Evolutionary conservation across 2,113 vertebrate genomes (phyloP).

Genomic region (Crocuta crocuta): DNA sequence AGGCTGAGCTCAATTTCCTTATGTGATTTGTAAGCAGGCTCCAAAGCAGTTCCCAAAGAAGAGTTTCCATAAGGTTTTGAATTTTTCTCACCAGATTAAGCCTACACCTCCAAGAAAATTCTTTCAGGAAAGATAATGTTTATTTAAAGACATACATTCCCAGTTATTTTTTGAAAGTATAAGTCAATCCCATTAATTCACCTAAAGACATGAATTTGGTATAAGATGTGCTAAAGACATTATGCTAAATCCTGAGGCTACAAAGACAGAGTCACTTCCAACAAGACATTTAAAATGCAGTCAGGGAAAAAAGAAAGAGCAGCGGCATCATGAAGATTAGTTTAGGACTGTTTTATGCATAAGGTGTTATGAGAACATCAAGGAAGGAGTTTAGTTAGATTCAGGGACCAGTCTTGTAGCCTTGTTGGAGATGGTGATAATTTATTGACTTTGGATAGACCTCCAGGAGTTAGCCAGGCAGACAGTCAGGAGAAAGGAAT

Average conservation of each 20-base stretch:
- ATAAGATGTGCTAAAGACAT: neutral
- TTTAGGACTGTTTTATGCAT: neutral
- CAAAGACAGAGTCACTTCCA: neutral
- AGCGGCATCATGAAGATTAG: rapidly evolving
- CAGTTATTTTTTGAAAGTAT: neutral
- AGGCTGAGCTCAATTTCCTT: neutral
- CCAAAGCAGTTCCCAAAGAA: neutral
- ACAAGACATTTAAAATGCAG: neutral
- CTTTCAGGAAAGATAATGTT: neutral
- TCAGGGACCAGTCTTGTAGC: neutral
- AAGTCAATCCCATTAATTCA: neutral
- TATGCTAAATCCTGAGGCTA: neutral
- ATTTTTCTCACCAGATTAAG: neutral
- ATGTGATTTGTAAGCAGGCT: neutral
- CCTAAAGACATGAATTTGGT: neutral
- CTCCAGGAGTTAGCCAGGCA: neutral
- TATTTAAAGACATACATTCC: constrained; percentile 18
- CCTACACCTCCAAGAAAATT: neutral
- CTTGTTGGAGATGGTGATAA: neutral
- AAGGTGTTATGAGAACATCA: neutral
- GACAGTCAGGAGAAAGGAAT: neutral
- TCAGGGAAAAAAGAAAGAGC: neutral
- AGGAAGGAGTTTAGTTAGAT: neutral
- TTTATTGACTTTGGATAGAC: neutral
- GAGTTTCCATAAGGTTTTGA: neutral